Percentiles rank a stretch among this genome's conserved stretches.
phyloP scores from a whole-genome alignment of 2,113 vertebrate species.

The Takifugu flavidus region DNA sequence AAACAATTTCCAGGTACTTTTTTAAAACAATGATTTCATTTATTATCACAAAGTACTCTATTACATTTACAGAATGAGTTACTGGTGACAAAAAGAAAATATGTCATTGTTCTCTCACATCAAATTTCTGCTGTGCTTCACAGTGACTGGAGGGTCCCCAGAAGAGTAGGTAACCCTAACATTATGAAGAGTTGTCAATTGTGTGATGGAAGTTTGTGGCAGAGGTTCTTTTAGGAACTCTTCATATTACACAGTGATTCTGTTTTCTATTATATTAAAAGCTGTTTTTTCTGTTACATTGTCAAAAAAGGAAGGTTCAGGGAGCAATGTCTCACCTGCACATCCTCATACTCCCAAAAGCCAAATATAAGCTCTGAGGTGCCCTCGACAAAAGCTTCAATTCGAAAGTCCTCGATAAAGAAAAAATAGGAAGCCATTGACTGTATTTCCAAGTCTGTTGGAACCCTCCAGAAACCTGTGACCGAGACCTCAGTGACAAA shows the following conservation, averaged over 20 bases:
- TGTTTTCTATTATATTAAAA: neutral
- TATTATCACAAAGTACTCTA: slow-evolving; percentile 83
- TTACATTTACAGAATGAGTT: slow-evolving; percentile 85
- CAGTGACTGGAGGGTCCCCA: slow-evolving; percentile 12
- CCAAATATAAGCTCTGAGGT: slow-evolving; percentile 12
- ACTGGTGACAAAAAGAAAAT: slow-evolving; percentile 82
- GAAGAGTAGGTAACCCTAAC: slow-evolving; percentile 9
- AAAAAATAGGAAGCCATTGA: slow-evolving; percentile 1
- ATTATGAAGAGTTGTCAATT: slow-evolving; percentile 15
- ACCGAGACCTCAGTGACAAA: slow-evolving; percentile 28
- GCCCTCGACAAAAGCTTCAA: neutral
- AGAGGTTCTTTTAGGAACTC: slow-evolving; percentile 7
- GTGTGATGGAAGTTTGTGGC: neutral
- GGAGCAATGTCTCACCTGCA: slow-evolving; percentile 13
- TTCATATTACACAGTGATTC: slow-evolving; percentile 26
- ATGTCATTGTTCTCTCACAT: slow-evolving; percentile 27
- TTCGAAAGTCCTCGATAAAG: too few species aligned
- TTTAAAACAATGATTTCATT: too few species aligned
- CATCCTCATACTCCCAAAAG: slow-evolving; percentile 13
- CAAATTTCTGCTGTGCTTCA: slow-evolving; percentile 12
- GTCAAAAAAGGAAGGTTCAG: neutral
- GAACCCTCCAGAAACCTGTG: slow-evolving; percentile 30
- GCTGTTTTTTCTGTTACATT: neutral
- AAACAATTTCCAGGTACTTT: too few species aligned
- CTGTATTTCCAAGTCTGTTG: slow-evolving; percentile 8